phyloP scores from a whole-genome alignment of 2,888 invertebrate genomes.

The Allacma fusca region DNA sequence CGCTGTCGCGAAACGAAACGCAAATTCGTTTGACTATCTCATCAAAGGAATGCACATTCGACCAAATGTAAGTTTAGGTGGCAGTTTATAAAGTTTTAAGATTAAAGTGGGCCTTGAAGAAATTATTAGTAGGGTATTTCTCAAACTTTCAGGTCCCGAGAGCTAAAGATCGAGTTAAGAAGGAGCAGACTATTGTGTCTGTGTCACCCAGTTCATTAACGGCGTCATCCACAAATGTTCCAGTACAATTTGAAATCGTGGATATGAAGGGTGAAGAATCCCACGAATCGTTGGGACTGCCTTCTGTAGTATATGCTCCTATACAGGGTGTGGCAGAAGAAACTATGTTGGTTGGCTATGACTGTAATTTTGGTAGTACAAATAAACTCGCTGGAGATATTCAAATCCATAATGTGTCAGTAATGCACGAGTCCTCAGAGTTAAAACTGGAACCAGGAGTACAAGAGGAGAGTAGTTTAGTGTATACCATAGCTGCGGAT shows the following conservation, averaged over 20 bases:
- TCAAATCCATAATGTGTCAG: conserved; percentile 23
- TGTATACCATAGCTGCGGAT: conserved; percentile 41
- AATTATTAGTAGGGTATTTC: neutral
- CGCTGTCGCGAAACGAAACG: conserved; percentile 45
- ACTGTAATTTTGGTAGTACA: conserved; percentile 42
- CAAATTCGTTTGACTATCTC: conserved; percentile 49
- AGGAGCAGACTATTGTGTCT: neutral
- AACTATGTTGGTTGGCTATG: conserved; percentile 32
- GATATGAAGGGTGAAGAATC: neutral
- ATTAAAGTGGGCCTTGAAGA: neutral
- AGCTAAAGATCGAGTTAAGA: conserved; percentile 23
- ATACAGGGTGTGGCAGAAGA: conserved; percentile 25
- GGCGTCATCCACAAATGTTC: conserved; percentile 21
- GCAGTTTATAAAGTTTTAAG: neutral
- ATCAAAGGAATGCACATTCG: conserved; percentile 52
- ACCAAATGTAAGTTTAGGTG: conserved; percentile 30
- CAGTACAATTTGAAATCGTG: conserved; percentile 31
- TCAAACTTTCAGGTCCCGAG: neutral
- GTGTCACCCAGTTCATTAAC: neutral
- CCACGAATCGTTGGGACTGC: neutral
- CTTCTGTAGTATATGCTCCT: conserved; percentile 30
- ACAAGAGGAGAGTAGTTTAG: conserved; percentile 33
- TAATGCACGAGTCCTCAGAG: conserved; percentile 18
- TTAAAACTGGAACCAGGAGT: conserved; percentile 13
- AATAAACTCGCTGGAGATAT: conserved; percentile 28